phyloP scores from a whole-genome alignment of 2,113 vertebrate genomes.

The Antechinus stuartii region DNA sequence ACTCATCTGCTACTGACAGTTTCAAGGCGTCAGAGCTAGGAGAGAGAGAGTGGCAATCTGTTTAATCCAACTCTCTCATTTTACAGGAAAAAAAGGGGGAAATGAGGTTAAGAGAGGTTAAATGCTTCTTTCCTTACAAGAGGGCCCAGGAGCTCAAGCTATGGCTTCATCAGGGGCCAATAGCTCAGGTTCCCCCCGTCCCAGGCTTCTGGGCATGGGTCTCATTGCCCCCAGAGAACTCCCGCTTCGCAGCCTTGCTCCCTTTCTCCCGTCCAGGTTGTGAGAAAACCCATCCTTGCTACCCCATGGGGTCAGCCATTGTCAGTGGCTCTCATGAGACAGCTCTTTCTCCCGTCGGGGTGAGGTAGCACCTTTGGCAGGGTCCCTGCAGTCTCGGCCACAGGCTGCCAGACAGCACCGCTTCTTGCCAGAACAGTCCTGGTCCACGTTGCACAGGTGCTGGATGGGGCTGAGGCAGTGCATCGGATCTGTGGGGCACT shows the following conservation, averaged over 20 bases:
- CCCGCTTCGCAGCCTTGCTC: background rate
- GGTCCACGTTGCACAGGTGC: slow-evolving; percentile 64
- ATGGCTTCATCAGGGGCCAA: background rate
- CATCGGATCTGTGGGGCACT: slow-evolving; percentile 51
- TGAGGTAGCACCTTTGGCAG: slow-evolving; percentile 45
- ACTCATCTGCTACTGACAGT: background rate
- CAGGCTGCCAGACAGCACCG: slow-evolving; percentile 61
- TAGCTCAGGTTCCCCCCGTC: background rate
- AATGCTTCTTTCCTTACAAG: background rate
- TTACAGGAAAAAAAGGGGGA: background rate
- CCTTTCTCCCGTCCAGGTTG: background rate
- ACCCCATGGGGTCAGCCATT: background rate
- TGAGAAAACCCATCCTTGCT: background rate
- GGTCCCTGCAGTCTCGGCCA: slow-evolving; percentile 70
- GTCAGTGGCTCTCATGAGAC: background rate
- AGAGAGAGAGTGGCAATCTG: background rate
- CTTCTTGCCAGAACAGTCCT: background rate
- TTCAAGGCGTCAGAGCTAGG: background rate
- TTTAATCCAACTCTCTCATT: background rate
- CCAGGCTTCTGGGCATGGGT: background rate
- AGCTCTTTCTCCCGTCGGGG: rapidly evolving
- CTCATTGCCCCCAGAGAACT: background rate
- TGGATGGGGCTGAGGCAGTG: slow-evolving; percentile 51
- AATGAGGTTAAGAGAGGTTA: background rate
- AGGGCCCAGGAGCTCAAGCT: background rate